These are phyloP conservation scores for Labrus mixtus DNA, from an alignment of 2,113 vertebrate species.

Conservation along the genomic window DNA sequence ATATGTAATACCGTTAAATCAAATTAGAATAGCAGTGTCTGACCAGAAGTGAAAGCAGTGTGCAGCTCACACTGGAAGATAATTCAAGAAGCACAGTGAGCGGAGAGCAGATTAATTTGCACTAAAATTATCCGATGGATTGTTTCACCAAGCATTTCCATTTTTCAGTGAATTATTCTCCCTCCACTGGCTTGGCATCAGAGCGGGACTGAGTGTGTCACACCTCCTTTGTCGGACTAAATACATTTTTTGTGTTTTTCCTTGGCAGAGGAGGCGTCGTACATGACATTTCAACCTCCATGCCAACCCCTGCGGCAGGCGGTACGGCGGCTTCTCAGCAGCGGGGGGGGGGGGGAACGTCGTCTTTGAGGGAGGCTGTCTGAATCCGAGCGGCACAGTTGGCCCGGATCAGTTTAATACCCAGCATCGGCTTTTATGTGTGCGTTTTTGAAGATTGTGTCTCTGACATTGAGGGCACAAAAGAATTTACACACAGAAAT, in stretches of 20 bases:
- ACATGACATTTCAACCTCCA: conserved; percentile 57
- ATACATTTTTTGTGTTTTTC: conserved; percentile 69
- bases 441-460: conserved; percentile 36
- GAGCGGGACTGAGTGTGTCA: conserved; percentile 35
- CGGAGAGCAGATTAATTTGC: conserved; percentile 65
- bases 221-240: conserved; percentile 59
- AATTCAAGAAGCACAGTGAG: conserved; percentile 54
- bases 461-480: conserved; percentile 10
- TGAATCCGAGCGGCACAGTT: conserved; percentile 46
- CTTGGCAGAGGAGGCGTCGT: conserved; percentile 61
- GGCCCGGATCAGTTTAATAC: conserved; percentile 46
- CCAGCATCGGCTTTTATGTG: conserved; percentile 41
- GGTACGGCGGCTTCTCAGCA: conserved; percentile 16
- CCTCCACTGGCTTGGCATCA: conserved; percentile 50
- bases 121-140: conserved; percentile 64
- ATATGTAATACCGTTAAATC: conserved; percentile 75
- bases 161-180: conserved; percentile 53
- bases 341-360: conserved; percentile 42
- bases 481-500: conserved; percentile 38
- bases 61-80: conserved; percentile 49
- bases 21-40: conserved; percentile 68
- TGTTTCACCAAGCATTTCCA: conserved; percentile 54
- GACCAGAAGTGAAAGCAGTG: conserved; percentile 55
- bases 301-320: conserved; percentile 50
- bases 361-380: conserved; percentile 45